Conservation (phyloP, 1,140 invertebrate genomes). For the Wasmannia auropunctata region DNA sequence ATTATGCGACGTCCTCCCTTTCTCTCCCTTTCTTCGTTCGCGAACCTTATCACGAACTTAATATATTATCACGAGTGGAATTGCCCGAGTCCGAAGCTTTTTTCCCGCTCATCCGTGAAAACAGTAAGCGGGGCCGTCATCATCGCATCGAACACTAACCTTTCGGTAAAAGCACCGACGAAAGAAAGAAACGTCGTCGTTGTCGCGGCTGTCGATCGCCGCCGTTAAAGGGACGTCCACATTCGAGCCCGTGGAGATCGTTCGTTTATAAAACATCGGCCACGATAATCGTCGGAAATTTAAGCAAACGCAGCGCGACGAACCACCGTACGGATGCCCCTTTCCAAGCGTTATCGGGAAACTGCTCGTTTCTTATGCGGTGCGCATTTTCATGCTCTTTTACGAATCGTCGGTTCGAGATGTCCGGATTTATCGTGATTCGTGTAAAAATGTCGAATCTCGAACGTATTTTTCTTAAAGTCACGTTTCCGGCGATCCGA, state of each 20-base stretch:
- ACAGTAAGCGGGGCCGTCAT: not conserved
- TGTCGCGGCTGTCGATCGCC: not conserved
- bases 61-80: conserved; percentile 49
- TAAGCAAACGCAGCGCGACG: not conserved
- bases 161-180: conserved; percentile 30
- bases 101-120: not conserved
- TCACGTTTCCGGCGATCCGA: not conserved
- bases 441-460: not conserved
- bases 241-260: conserved; percentile 21
- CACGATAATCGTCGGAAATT: conserved; percentile 3
- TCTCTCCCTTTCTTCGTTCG: not conserved
- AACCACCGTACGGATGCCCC: not conserved
- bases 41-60: conserved; percentile 40
- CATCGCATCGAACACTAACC: conserved; percentile 25
- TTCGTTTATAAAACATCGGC: not conserved
- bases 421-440: conserved; percentile 13
- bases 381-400: not conserved
- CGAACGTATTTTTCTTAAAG: not conserved
- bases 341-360: conserved; percentile 21
- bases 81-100: not conserved
- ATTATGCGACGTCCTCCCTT: conserved; percentile 37
- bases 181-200: conserved; percentile 12
- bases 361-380: conserved; percentile 17
- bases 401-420: not conserved
- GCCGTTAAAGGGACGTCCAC: conserved; percentile 34